These are phyloP conservation scores for Leptosomus discolor DNA, from an alignment of 2,113 vertebrate species.

Conservation along the genomic window DNA sequence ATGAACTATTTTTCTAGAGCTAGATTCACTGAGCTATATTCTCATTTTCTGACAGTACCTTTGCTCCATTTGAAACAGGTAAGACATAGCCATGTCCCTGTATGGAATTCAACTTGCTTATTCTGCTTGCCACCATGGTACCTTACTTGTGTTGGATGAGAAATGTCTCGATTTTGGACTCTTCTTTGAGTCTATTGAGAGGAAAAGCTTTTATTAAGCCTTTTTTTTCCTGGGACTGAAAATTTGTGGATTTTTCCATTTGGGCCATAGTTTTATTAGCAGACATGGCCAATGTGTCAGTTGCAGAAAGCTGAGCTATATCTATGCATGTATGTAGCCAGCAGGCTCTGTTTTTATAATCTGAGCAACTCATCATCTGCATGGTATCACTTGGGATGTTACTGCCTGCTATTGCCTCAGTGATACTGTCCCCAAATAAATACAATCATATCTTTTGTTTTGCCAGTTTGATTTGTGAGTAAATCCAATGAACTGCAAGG, in stretches of 20 bases:
- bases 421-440: not conserved
- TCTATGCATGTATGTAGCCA: not conserved
- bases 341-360: not conserved
- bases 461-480: not conserved
- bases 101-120: not conserved
- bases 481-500: not conserved
- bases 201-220: not conserved
- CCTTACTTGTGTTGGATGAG: not conserved
- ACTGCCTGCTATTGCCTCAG: not conserved
- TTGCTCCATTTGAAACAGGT: not conserved
- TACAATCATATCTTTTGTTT: not conserved
- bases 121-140: not conserved
- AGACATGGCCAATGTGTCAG: not conserved
- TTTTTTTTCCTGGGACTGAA: not conserved
- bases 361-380: not conserved
- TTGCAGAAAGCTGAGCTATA: not conserved
- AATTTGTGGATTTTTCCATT: not conserved
- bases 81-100: not conserved
- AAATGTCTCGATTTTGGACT: not conserved
- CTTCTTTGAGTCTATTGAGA: not conserved
- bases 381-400: not conserved
- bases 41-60: not conserved
- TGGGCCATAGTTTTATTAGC: not conserved
- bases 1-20: not conserved
- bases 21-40: not conserved